These are phyloP conservation scores for Erpornis zantholeuca DNA, from an alignment of 2,113 vertebrate species.

Conservation along the genomic window DNA sequence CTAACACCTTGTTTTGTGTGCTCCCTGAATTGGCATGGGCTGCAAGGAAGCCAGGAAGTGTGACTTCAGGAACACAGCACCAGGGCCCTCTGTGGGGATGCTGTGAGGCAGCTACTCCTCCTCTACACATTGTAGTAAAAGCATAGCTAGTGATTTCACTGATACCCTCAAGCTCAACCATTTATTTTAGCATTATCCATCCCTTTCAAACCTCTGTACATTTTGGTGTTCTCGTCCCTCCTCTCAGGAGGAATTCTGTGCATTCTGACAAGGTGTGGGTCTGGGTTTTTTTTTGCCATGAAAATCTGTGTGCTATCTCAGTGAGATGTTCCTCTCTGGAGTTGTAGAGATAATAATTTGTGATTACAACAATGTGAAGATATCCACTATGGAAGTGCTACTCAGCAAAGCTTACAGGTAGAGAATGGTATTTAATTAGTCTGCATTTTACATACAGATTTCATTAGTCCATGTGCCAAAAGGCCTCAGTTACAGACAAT, in stretches of 20 bases:
- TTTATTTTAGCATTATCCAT: neutral
- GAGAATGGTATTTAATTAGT: neutral
- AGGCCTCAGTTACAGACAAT: neutral
- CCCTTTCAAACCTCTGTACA: neutral
- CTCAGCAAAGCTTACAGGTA: neutral
- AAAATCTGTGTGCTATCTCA: neutral
- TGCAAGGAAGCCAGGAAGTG: neutral
- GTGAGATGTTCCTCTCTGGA: neutral
- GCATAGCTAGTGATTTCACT: neutral
- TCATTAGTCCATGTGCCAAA: neutral
- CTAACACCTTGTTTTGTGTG: neutral
- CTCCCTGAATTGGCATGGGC: neutral
- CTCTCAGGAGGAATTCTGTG: neutral
- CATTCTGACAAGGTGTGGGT: neutral
- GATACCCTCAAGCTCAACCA: neutral
- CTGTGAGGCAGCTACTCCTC: neutral
- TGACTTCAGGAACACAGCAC: neutral
- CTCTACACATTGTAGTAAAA: neutral
- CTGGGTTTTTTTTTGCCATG: fast-evolving
- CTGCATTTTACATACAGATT: neutral
- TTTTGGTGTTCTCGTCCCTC: neutral
- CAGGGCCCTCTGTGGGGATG: fast-evolving
- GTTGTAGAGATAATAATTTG: neutral
- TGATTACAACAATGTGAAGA: neutral
- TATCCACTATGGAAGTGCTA: neutral